A percentile compares a stretch with the other conserved stretches of the same genome.
phyloP scores from a whole-genome alignment of 1,140 invertebrate genomes.

The Drosophila mayri region DNA sequence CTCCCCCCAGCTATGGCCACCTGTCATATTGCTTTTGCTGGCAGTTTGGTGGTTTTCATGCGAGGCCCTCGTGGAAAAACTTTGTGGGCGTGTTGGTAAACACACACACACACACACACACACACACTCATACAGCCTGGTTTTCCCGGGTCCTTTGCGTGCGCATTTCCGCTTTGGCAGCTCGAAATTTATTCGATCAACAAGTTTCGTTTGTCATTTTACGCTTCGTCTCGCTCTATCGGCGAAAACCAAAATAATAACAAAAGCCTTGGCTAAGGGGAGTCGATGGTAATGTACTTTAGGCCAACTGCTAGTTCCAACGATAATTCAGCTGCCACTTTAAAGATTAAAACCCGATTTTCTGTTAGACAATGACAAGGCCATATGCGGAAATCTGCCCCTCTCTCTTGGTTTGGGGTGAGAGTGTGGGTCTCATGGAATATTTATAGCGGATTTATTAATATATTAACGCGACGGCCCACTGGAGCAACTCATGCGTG shows the following conservation, averaged over 20 bases:
- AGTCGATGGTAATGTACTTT: neutral
- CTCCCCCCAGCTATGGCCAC: neutral
- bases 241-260: slow-evolving; percentile 47
- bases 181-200: slow-evolving; percentile 80
- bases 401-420: neutral
- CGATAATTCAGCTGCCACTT: slow-evolving; percentile 10
- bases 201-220: slow-evolving; percentile 80
- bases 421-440: slow-evolving; percentile 29
- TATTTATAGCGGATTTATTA: slow-evolving; percentile 74
- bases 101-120: slow-evolving; percentile 38
- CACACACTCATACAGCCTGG: neutral
- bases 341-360: slow-evolving; percentile 11
- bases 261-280: neutral
- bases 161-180: slow-evolving; percentile 73
- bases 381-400: slow-evolving; percentile 38
- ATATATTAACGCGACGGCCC: slow-evolving; percentile 60
- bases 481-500: slow-evolving; percentile 71
- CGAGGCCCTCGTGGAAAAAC: slow-evolving; percentile 41
- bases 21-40: slow-evolving; percentile 41
- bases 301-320: neutral
- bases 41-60: slow-evolving; percentile 59
- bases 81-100: slow-evolving; percentile 65
- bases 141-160: slow-evolving; percentile 62
- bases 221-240: slow-evolving; percentile 74
- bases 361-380: slow-evolving; percentile 31